Evolutionary conservation across 2,113 vertebrate species (phyloP).

Genomic region (Colinus virginianus): DNA sequence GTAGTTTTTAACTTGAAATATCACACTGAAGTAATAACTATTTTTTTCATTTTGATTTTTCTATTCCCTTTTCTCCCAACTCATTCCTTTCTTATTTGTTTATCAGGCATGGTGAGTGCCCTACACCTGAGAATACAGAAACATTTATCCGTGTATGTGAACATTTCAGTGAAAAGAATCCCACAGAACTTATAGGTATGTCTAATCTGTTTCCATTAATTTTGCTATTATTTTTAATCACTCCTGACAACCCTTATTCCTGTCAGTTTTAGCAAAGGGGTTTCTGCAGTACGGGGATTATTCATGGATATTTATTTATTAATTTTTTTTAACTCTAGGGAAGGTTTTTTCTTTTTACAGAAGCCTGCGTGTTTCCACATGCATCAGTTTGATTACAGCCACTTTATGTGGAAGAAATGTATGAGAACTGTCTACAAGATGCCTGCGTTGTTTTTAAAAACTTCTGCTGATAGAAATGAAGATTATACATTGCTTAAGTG

Average conservation of each 20-base stretch:
- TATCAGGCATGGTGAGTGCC: constrained; percentile 92
- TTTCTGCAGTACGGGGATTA: not conserved
- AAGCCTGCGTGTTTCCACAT: not conserved
- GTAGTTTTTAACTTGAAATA: constrained; percentile 12
- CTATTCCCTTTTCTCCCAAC: not conserved
- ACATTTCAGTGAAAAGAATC: constrained; percentile 91
- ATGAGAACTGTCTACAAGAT: not conserved
- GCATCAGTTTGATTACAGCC: not conserved
- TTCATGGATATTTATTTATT: not conserved
- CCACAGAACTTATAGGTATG: constrained; percentile 93
- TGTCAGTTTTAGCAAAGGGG: not conserved
- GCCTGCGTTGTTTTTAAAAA: not conserved
- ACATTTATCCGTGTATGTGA: constrained; percentile 93
- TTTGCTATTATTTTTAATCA: not conserved
- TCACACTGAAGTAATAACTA: not conserved
- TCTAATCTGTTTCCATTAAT: not conserved
- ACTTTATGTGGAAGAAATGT: not conserved
- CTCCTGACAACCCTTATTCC: not conserved
- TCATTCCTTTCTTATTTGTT: constrained; percentile 28
- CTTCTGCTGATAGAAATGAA: not conserved
- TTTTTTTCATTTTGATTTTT: not conserved
- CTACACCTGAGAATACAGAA: constrained; percentile 88
- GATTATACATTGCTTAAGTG: not conserved
- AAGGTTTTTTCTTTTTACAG: not conserved
- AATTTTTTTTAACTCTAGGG: not conserved